Percentiles rank a stretch among this genome's conserved stretches.
These are phyloP conservation scores for Drosophila nikananu DNA, from an alignment of 1,140 invertebrate species.

Conservation along the genomic window DNA sequence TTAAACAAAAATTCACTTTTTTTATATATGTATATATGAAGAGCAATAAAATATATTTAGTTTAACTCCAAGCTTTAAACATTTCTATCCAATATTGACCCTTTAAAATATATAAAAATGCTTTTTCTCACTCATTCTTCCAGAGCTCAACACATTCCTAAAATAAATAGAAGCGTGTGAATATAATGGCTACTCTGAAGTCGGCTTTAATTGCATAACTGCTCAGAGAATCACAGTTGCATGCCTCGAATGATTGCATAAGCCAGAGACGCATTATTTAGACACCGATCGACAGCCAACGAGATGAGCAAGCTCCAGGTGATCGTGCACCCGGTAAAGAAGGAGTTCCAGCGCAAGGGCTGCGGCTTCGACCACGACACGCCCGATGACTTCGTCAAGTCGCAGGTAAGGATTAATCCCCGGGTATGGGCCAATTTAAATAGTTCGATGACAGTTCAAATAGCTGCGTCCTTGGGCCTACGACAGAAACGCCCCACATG, in stretches of 20 bases:
- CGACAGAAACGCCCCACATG: slow-evolving; percentile 28
- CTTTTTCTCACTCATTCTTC: background rate
- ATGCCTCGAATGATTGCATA: slow-evolving; percentile 22
- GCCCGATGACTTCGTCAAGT: slow-evolving; percentile 82
- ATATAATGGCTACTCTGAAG: slow-evolving; percentile 29
- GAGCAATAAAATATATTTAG: background rate
- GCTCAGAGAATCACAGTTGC: slow-evolving; percentile 20
- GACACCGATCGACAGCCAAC: background rate
- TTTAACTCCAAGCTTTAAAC: background rate
- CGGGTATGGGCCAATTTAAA: slow-evolving; percentile 14
- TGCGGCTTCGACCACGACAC: slow-evolving; percentile 81
- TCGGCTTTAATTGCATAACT: slow-evolving; percentile 23
- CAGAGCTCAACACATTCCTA: slow-evolving; percentile 1
- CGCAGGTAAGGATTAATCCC: slow-evolving; percentile 65
- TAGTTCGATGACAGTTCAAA: slow-evolving; percentile 30
- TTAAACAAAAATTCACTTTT: background rate
- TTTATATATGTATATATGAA: no score
- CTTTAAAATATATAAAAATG: background rate
- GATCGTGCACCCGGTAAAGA: slow-evolving; percentile 75
- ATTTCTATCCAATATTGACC: background rate
- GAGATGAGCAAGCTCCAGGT: slow-evolving; percentile 71
- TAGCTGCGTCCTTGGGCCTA: slow-evolving; percentile 29
- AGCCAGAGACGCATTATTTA: background rate
- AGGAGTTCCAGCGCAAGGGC: slow-evolving; percentile 71
- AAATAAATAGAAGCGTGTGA: background rate